Evolutionary conservation across 2,113 vertebrate genomes (phyloP), one percentile per base, ranked within the genome.

Genomic region (Phalacrocorax carbo): DNA sequence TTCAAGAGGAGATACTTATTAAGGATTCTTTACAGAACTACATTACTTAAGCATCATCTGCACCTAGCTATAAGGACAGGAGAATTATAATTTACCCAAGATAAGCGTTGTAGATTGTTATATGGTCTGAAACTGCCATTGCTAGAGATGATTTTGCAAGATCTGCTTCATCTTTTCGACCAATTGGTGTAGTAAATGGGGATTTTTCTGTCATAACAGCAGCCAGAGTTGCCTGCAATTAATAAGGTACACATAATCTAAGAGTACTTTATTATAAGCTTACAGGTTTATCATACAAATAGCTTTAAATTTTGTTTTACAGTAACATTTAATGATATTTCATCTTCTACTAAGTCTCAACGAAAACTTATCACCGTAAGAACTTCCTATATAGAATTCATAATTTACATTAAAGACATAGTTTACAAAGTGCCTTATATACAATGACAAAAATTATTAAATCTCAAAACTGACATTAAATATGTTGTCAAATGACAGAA

Each of bases 181-280:
- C 99, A 98, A 99, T 99, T 9, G 99, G 99, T 36, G 99, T 99
- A 61, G 98, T 98, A 95, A 99, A 99, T 5, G 99, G 99, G 36
- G 99, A 99, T 93, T 99, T 99, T 97, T 99, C 99, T 13, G 99
- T 98, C 98, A 99, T 99, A 71, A 99, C 99, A 38, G 99, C 99
- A 30, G 99, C 99, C 40, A 99, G 98, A 73, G 99, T 99, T 65
- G 99, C 99, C 99, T 99, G 94, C 72, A 94, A 95, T 96, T 49
- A 88, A 32, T 44, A 54, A 90, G 86, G 55, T 18, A 92, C 48
- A 58, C 36, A 84, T 44, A 25, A 61, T 9, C 88, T 61, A 32
- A 15, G 11, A 96, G 38, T 82, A 42, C 44, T 95, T 71, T 72
- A 51, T 60, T 49, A 38, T 19, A 91, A 91, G 7, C 10, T 42